phyloP scores from a whole-genome alignment of 2,888 invertebrate genomes.

The Diadegma fenestrale region DNA sequence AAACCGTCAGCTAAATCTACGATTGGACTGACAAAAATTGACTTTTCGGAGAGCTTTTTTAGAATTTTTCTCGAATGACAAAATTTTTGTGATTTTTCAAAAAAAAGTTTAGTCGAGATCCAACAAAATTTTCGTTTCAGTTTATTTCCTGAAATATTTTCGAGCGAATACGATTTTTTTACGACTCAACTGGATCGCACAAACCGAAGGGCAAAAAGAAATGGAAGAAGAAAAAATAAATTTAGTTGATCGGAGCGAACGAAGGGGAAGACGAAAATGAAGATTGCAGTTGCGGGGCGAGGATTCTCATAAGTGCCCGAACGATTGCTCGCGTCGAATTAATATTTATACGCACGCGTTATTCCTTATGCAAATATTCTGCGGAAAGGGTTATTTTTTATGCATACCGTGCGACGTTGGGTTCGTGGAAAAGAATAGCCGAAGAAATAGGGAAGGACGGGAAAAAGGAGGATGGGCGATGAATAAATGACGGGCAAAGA shows the following conservation, averaged over 20 bases:
- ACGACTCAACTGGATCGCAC: too few species aligned
- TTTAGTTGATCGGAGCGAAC: neutral
- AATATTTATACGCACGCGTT: slow-evolving; percentile 55
- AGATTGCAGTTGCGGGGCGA: slow-evolving; percentile 30
- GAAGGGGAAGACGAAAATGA: neutral
- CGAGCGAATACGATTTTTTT: too few species aligned
- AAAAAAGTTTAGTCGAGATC: too few species aligned
- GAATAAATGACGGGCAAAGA: slow-evolving; percentile 58
- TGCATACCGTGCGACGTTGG: slow-evolving; percentile 24
- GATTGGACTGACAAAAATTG: too few species aligned
- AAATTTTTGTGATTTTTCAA: too few species aligned
- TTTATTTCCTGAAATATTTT: too few species aligned
- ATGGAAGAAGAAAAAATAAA: neutral
- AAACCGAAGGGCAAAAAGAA: too few species aligned
- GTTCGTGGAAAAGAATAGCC: slow-evolving; percentile 5
- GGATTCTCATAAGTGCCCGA: slow-evolving; percentile 30
- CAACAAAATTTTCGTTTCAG: too few species aligned
- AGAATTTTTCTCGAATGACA: too few species aligned
- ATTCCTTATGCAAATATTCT: slow-evolving; percentile 1
- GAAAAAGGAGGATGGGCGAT: slow-evolving; percentile 35
- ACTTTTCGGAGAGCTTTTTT: too few species aligned
- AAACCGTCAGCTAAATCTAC: too few species aligned
- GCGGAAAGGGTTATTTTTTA: slow-evolving; percentile 47
- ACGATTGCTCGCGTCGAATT: slow-evolving; percentile 31
- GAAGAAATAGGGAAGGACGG: slow-evolving; percentile 36